Evolutionary conservation across 2,113 vertebrate species (phyloP).

Genomic region (Cavia aperea): DNA sequence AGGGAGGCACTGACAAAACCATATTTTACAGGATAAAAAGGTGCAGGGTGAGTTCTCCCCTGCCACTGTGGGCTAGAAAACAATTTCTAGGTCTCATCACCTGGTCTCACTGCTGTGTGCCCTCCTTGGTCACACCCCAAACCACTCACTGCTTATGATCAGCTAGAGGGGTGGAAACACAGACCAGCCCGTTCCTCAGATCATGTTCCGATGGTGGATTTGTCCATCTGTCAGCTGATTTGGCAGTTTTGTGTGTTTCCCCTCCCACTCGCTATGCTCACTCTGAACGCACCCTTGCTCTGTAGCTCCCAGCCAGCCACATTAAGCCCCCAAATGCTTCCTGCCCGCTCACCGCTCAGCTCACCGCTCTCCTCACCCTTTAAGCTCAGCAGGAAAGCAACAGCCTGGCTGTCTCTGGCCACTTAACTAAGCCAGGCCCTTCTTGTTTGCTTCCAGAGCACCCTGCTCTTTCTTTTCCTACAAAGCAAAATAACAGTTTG

Average conservation of each 20-base stretch:
- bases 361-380: background rate
- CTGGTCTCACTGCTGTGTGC: background rate
- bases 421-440: background rate
- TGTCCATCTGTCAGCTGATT: background rate
- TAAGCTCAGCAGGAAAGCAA: background rate
- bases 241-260: background rate
- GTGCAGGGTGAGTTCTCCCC: background rate
- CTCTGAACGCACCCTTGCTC: background rate
- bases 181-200: background rate
- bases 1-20: background rate
- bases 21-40: background rate
- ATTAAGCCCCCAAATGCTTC: background rate
- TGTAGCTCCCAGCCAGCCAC: rapidly evolving
- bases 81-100: background rate
- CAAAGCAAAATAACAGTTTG: background rate
- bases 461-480: background rate
- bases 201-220: background rate
- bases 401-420: background rate
- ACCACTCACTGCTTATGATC: background rate
- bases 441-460: background rate
- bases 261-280: too few relatives aligned
- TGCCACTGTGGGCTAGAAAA: background rate
- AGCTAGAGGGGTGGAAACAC: background rate
- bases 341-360: background rate
- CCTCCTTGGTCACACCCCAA: background rate